These are phyloP conservation scores for Mus minutoides DNA, from an alignment of 2,797 vertebrate species.

Conservation along the genomic window DNA sequence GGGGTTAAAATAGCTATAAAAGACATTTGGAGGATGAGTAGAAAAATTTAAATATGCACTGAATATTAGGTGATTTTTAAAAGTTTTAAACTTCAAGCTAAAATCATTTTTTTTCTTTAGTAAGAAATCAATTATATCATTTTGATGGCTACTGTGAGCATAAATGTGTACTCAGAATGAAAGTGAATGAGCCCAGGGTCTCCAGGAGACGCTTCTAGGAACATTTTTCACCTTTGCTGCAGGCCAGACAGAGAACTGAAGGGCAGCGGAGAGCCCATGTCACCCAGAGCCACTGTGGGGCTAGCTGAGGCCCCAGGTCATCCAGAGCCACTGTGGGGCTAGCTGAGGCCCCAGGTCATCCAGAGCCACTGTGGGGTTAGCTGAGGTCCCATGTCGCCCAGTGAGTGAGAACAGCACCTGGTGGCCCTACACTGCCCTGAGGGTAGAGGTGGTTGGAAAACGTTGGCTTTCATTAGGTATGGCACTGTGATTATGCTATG, in stretches of 20 bases:
- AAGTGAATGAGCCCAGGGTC: neutral
- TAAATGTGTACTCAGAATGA: neutral
- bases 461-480: neutral
- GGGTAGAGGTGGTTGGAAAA: neutral
- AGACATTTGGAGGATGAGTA: neutral
- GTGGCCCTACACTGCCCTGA: neutral
- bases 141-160: neutral
- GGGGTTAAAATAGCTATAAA: constrained; percentile 19
- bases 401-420: neutral
- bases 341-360: too few species aligned
- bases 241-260: neutral
- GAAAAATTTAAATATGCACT: constrained; percentile 31
- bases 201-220: neutral
- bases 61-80: neutral
- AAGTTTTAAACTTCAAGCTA: neutral
- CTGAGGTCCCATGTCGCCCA: neutral
- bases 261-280: neutral
- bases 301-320: neutral
- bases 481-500: neutral
- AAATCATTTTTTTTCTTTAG: neutral
- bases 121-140: neutral
- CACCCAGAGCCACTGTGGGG: neutral
- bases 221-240: neutral
- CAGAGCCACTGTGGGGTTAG: too few species aligned
- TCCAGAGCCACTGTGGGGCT: too few species aligned